Evolutionary conservation across 2,113 vertebrate species (phyloP).

Genomic region (Python bivittatus): DNA sequence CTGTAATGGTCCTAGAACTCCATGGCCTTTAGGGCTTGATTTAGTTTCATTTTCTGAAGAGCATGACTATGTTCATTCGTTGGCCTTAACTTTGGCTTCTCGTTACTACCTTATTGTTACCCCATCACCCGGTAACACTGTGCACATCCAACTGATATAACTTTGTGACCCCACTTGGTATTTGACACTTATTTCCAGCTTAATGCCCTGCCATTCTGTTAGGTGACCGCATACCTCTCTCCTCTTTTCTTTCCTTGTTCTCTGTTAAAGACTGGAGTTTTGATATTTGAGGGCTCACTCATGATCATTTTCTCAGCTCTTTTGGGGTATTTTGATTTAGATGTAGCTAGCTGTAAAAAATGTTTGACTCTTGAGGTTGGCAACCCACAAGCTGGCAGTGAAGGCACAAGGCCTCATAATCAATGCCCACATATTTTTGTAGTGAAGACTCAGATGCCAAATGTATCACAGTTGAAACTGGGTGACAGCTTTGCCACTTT

Average conservation of each 20-base stretch:
- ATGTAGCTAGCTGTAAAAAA: neutral
- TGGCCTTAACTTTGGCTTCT: neutral
- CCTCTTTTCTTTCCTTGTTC: neutral
- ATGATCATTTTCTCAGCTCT: neutral
- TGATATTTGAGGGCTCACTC: neutral
- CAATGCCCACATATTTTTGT: neutral
- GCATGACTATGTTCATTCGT: neutral
- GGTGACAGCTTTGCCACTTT: neutral
- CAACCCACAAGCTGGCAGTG: neutral
- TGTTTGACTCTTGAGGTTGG: neutral
- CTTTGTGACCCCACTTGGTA: neutral
- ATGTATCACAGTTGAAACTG: neutral
- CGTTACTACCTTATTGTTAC: neutral
- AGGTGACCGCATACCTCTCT: neutral
- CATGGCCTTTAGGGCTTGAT: neutral
- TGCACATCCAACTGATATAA: neutral
- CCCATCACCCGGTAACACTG: neutral
- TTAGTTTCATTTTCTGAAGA: neutral
- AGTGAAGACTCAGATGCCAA: neutral
- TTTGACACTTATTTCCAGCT: neutral
- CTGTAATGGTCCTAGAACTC: neutral
- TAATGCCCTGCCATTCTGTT: neutral
- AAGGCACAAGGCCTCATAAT: neutral
- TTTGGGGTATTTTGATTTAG: neutral
- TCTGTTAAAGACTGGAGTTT: neutral